Evolutionary conservation across 2,113 vertebrate species (phyloP).

Genomic region (Equus przewalskii): DNA sequence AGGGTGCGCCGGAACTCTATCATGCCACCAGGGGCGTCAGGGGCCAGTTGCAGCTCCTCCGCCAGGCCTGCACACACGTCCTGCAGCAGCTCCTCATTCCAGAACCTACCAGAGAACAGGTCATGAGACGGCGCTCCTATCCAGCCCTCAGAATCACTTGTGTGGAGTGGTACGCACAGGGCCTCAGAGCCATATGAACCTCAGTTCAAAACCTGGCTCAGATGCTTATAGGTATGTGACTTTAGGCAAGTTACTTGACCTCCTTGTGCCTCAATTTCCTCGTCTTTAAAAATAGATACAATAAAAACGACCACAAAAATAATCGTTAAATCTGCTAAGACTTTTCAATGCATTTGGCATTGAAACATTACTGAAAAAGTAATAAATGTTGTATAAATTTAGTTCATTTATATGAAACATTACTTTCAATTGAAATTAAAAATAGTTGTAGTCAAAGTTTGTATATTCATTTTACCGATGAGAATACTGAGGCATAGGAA

Average conservation of each 20-base stretch:
- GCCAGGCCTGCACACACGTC: conserved; percentile 91
- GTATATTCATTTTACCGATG: not conserved
- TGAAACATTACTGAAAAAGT: too few relatives aligned
- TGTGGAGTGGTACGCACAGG: too few relatives aligned
- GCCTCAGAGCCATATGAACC: accelerated
- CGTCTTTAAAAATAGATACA: not conserved
- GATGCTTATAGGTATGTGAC: not conserved
- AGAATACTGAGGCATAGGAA: not conserved
- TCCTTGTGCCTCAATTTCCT: not conserved
- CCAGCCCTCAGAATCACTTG: not conserved
- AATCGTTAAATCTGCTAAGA: not conserved
- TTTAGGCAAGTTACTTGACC: not conserved
- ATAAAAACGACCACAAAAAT: not conserved
- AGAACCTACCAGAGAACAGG: conserved; percentile 87
- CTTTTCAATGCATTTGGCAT: not conserved
- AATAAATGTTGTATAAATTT: too few relatives aligned
- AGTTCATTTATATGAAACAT: not conserved
- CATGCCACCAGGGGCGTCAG: conserved; percentile 94
- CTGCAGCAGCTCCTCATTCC: conserved; percentile 94
- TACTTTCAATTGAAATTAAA: not conserved
- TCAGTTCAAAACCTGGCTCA: not conserved
- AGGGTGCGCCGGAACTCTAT: conserved; percentile 94
- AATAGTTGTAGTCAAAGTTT: not conserved
- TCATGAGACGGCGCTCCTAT: accelerated
- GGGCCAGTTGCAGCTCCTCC: conserved; percentile 91